phyloP scores from a whole-genome alignment of 2,797 vertebrate species.

The Fringilla coelebs region DNA sequence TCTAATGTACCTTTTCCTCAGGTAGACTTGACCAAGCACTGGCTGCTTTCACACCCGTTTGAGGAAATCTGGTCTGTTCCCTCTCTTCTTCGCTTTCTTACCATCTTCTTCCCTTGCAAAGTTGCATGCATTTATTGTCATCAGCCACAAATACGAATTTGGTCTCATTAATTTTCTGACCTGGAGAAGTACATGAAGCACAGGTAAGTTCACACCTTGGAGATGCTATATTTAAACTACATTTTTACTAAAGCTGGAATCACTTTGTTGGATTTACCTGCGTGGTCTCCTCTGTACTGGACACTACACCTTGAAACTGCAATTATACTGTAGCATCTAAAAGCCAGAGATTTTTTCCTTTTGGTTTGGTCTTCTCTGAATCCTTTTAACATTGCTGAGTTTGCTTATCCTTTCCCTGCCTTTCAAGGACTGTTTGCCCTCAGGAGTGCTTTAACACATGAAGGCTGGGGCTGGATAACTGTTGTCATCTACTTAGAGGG shows the following conservation, averaged over 20 bases:
- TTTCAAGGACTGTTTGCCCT: not conserved
- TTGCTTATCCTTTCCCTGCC: not conserved
- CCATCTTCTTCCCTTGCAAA: not conserved
- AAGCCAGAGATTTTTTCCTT: not conserved
- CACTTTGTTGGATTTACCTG: not conserved
- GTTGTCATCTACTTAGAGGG: not conserved
- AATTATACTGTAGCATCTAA: not conserved
- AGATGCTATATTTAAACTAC: not conserved
- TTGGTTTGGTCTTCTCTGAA: not conserved
- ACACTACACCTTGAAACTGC: not conserved
- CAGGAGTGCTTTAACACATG: not conserved
- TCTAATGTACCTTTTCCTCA: not conserved
- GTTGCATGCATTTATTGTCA: not conserved
- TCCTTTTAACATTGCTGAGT: not conserved
- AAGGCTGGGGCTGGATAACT: not conserved
- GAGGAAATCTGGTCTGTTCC: not conserved
- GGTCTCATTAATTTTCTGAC: not conserved
- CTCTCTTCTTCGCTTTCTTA: not conserved
- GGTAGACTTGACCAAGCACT: not conserved
- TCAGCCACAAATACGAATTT: rapidly evolving
- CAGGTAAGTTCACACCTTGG: not conserved
- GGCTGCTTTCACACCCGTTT: not conserved
- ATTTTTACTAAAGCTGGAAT: not conserved
- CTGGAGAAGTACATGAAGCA: not conserved
- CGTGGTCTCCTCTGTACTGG: not conserved